phyloP scores from a whole-genome alignment of 1,140 invertebrate genomes.

The Theocolax elegans region DNA sequence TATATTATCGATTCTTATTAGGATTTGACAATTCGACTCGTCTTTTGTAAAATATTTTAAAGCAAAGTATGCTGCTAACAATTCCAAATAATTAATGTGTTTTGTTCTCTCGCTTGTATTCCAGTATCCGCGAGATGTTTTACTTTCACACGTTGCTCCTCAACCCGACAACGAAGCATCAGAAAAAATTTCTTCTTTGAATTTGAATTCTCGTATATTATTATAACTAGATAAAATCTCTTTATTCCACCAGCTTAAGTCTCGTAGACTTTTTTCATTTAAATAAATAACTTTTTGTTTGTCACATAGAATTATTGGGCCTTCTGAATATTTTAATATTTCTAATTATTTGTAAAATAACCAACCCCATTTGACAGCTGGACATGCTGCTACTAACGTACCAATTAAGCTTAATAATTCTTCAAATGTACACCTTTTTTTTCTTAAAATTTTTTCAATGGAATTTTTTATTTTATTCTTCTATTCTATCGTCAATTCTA shows the following conservation, averaged over 20 bases:
- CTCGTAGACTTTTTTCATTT: not conserved
- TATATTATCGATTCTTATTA: slow-evolving; percentile 47
- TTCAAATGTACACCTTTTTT: too few species aligned
- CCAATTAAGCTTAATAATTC: too few species aligned
- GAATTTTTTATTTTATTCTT: too few species aligned
- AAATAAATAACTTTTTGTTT: not conserved
- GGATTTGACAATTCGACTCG: not conserved
- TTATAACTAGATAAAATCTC: not conserved
- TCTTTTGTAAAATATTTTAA: not conserved
- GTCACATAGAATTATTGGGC: slow-evolving; percentile 10
- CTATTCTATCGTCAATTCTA: too few species aligned
- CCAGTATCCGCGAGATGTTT: not conserved
- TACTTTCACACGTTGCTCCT: not conserved
- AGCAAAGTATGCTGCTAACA: not conserved
- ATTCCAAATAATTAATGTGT: slow-evolving; percentile 5
- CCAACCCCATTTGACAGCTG: slow-evolving; percentile 43
- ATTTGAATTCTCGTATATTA: not conserved
- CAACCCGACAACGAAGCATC: too few species aligned
- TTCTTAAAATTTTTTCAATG: slow-evolving; percentile 44
- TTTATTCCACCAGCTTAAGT: slow-evolving; percentile 12
- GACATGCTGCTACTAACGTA: slow-evolving; percentile 41
- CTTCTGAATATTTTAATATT: slow-evolving; percentile 39
- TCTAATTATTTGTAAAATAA: slow-evolving; percentile 46
- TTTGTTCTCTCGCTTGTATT: not conserved
- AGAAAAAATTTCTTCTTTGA: slow-evolving; percentile 8